These are phyloP conservation scores for Beris morrisii DNA, from an alignment of 2,888 invertebrate genomes.

Conservation along the genomic window DNA sequence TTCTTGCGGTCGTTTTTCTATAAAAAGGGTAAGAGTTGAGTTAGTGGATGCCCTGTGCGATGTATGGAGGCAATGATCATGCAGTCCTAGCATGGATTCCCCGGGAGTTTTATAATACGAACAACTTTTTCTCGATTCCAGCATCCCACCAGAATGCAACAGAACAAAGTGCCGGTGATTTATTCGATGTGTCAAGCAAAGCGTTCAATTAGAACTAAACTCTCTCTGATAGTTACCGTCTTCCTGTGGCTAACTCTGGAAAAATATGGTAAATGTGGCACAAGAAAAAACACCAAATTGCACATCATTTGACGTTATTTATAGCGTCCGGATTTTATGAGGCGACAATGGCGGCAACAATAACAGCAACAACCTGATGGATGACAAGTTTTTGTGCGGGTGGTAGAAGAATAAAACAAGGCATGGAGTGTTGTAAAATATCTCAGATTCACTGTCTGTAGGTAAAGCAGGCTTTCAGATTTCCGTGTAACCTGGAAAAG, in stretches of 20 bases:
- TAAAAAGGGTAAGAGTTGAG: no score
- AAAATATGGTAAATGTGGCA: constrained; percentile 30
- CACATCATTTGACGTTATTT: constrained; percentile 33
- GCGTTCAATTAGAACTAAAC: constrained; percentile 56
- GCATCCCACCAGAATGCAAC: constrained; percentile 21
- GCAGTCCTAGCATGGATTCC: constrained; percentile 28
- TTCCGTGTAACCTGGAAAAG: no score
- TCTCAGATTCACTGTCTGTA: no score
- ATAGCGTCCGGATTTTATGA: constrained; percentile 32
- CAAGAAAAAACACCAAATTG: constrained; percentile 29
- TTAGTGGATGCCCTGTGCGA: no score
- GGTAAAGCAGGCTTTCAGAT: no score
- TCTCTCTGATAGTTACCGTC: constrained; percentile 31
- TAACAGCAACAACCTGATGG: constrained; percentile 12
- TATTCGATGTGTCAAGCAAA: constrained; percentile 56
- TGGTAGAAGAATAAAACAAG: neutral
- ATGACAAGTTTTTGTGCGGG: constrained; percentile 31
- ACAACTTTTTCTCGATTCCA: constrained; percentile 15
- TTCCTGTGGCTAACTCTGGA: constrained; percentile 23
- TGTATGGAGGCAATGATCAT: constrained; percentile 3
- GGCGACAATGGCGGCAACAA: constrained; percentile 32
- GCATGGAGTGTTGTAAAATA: no score
- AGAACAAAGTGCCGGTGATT: constrained; percentile 47
- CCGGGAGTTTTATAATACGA: constrained; percentile 16
- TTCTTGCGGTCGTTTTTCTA: no score